Percentiles rank a stretch among this genome's conserved stretches.
Conservation (phyloP, 1,140 invertebrate species). For the Protaetia brevitarsis region DNA sequence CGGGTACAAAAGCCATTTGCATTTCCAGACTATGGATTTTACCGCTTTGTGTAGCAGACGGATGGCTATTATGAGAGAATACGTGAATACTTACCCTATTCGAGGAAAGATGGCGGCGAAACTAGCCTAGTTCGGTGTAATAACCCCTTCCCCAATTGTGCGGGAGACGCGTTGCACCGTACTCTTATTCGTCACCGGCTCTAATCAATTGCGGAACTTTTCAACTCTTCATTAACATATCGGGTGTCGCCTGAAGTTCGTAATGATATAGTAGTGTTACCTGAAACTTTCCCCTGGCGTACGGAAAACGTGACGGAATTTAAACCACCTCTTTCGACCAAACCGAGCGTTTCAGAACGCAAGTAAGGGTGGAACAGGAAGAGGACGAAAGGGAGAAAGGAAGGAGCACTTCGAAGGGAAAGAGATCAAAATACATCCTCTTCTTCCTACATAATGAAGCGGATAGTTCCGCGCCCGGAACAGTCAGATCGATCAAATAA, state of each 20-base stretch:
- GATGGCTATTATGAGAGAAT: constrained; percentile 22
- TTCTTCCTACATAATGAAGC: constrained; percentile 18
- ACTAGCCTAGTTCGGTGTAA: not conserved
- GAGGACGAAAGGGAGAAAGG: too few species aligned
- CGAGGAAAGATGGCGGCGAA: not conserved
- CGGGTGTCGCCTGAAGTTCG: not conserved
- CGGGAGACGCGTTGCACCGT: too few species aligned
- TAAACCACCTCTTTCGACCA: too few species aligned
- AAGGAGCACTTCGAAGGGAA: too few species aligned
- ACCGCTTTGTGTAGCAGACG: constrained; percentile 1
- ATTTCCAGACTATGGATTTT: constrained; percentile 21
- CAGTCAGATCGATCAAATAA: constrained; percentile 20
- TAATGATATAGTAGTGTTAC: constrained; percentile 14
- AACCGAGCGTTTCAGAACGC: too few species aligned
- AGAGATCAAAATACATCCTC: not conserved
- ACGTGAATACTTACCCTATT: constrained; percentile 9
- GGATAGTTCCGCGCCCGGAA: not conserved
- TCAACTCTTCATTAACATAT: constrained; percentile 21
- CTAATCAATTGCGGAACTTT: constrained; percentile 20
- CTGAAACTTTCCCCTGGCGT: not conserved
- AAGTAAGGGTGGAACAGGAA: too few species aligned
- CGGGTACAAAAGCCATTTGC: constrained; percentile 19
- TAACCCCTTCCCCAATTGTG: not conserved
- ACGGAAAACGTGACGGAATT: too few species aligned
- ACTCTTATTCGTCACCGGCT: not conserved